Percentiles rank a stretch among this genome's conserved stretches.
These are phyloP conservation scores for Teleiodes luculella DNA, from an alignment of 2,888 invertebrate genomes.

Conservation along the genomic window DNA sequence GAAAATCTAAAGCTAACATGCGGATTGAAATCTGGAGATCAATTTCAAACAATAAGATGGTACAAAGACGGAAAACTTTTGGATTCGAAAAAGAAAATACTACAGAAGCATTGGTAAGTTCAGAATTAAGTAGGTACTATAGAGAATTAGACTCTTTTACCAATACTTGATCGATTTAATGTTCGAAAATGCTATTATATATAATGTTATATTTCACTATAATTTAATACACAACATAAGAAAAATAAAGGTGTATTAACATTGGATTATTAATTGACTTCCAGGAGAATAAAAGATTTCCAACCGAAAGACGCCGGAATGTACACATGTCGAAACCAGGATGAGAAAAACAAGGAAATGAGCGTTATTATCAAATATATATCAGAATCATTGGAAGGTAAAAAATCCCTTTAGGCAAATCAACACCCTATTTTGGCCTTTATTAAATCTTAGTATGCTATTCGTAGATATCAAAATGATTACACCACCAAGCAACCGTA, in stretches of 20 bases:
- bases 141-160: too few species aligned
- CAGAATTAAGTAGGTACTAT: too few species aligned
- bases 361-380: conserved; percentile 51
- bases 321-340: conserved; percentile 64
- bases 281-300: conserved; percentile 69
- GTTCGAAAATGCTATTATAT: too few species aligned
- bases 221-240: too few species aligned
- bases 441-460: too few species aligned
- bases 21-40: conserved; percentile 42
- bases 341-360: conserved; percentile 44
- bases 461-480: too few species aligned
- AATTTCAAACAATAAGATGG: conserved; percentile 53
- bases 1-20: conserved; percentile 65
- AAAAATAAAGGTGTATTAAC: neutral
- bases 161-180: too few species aligned
- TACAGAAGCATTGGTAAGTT: conserved; percentile 53
- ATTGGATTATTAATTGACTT: conserved; percentile 23
- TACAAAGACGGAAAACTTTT: conserved; percentile 59
- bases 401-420: too few species aligned
- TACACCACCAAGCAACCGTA: too few species aligned
- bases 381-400: conserved; percentile 44
- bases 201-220: too few species aligned
- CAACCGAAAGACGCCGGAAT: conserved; percentile 65
- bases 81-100: conserved; percentile 34
- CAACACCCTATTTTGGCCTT: too few species aligned